Percentiles rank a stretch among this genome's conserved stretches.
Conservation (phyloP, 2,888 invertebrate species). For the Trisateles emortualis region DNA sequence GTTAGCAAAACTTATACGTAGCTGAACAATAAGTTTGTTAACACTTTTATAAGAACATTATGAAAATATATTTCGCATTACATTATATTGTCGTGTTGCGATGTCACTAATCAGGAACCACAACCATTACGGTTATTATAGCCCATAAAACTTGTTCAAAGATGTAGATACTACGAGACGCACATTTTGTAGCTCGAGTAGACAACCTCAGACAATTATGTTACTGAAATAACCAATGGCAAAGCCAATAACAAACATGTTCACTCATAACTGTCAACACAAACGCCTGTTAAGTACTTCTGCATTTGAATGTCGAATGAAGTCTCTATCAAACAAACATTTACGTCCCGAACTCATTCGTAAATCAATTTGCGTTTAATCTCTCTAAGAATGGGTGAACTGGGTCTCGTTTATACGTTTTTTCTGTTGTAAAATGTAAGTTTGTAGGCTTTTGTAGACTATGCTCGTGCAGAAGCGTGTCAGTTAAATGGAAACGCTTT, state of each 20-base stretch:
- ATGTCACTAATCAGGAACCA: no score
- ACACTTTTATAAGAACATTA: no score
- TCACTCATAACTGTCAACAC: slow-evolving; percentile 20
- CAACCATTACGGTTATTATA: no score
- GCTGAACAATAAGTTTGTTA: no score
- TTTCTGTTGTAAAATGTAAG: slow-evolving; percentile 18
- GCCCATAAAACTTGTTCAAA: not conserved
- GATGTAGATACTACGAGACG: not conserved
- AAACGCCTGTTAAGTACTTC: slow-evolving; percentile 2
- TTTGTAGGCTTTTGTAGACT: slow-evolving; percentile 2
- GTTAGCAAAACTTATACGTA: no score
- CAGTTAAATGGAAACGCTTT: slow-evolving; percentile 38
- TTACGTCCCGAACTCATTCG: slow-evolving; percentile 14
- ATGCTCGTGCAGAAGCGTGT: slow-evolving; percentile 28
- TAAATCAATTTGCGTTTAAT: slow-evolving; percentile 16
- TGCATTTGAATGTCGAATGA: slow-evolving; percentile 23
- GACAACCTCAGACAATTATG: not conserved
- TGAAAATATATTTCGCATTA: no score
- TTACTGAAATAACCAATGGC: not conserved
- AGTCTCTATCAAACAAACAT: slow-evolving; percentile 22
- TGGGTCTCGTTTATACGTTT: slow-evolving; percentile 12
- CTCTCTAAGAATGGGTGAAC: slow-evolving; percentile 18
- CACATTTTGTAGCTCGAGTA: not conserved
- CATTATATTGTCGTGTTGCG: no score
- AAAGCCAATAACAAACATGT: not conserved